A percentile compares a stretch with the other conserved stretches of the same genome.
Evolutionary conservation across 1,140 invertebrate species (phyloP).

Genomic region (Psilanteris sp.): DNA sequence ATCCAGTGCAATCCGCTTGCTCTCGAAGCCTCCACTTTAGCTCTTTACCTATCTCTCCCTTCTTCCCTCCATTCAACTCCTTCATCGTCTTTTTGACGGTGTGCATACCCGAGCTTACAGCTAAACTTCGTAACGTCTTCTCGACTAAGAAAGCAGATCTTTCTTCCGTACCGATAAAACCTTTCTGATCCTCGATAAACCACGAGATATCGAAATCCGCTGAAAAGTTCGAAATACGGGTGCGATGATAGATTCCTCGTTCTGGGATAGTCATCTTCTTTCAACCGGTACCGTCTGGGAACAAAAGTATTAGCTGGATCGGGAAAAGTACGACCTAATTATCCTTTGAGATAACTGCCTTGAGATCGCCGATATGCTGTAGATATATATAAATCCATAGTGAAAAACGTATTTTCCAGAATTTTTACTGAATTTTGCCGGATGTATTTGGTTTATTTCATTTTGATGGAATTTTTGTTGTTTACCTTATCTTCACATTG

Average conservation of each 20-base stretch:
- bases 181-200: conserved; percentile 45
- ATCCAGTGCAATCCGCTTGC: conserved; percentile 49
- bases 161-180: conserved; percentile 19
- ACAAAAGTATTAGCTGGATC: conserved; percentile 2
- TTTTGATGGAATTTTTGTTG: no score
- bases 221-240: conserved; percentile 42
- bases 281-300: neutral
- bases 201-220: conserved; percentile 29
- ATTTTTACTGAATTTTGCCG: no score
- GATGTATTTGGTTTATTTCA: no score
- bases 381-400: no score
- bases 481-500: no score
- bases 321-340: no score
- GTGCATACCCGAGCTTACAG: conserved; percentile 42
- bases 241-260: conserved; percentile 20
- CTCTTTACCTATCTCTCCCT: no score
- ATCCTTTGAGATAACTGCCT: no score
- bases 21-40: conserved; percentile 33
- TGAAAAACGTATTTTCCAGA: no score
- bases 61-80: no score
- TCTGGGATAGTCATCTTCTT: neutral
- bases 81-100: conserved; percentile 43
- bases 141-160: conserved; percentile 27
- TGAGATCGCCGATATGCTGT: no score
- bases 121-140: conserved; percentile 49